These are phyloP conservation scores for Heliconius erato DNA, from an alignment of 2,888 invertebrate species.

Conservation along the genomic window DNA sequence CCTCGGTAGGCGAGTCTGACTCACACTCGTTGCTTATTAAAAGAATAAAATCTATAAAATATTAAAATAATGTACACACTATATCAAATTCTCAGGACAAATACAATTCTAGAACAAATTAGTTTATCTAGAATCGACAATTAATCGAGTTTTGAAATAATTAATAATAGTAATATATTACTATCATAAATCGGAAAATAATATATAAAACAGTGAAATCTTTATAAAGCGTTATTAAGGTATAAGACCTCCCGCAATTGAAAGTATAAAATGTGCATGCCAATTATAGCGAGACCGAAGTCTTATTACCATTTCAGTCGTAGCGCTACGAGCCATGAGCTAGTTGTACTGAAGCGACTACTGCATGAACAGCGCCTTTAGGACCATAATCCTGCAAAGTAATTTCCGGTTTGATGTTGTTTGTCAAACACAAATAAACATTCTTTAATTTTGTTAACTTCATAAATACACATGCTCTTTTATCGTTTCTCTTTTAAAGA, in stretches of 20 bases:
- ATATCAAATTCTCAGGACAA: too few species aligned
- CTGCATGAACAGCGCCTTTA: conserved; percentile 41
- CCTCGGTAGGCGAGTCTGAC: too few species aligned
- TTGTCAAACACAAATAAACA: conserved; percentile 13
- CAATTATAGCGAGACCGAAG: conserved; percentile 70
- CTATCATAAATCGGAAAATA: neutral
- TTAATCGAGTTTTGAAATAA: neutral
- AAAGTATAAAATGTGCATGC: conserved; percentile 72
- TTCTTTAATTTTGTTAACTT: conserved; percentile 6
- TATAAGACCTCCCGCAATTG: conserved; percentile 51
- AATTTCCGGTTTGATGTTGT: conserved; percentile 18
- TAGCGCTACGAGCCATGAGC: conserved; percentile 70
- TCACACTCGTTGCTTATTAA: too few species aligned
- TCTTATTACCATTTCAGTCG: conserved; percentile 82
- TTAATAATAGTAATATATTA: neutral
- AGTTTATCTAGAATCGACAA: too few species aligned
- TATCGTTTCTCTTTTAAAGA: neutral
- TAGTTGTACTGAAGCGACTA: conserved; percentile 52
- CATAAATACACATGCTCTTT: conserved; percentile 2
- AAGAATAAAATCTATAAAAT: too few species aligned
- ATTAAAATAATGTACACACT: too few species aligned
- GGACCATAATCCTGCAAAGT: conserved; percentile 29
- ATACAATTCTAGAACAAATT: too few species aligned
- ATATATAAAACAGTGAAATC: neutral
- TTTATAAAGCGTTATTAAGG: conserved; percentile 41